These are phyloP conservation scores for Hirtodrosophila trivittata DNA, from an alignment of 2,888 invertebrate genomes.

Conservation along the genomic window DNA sequence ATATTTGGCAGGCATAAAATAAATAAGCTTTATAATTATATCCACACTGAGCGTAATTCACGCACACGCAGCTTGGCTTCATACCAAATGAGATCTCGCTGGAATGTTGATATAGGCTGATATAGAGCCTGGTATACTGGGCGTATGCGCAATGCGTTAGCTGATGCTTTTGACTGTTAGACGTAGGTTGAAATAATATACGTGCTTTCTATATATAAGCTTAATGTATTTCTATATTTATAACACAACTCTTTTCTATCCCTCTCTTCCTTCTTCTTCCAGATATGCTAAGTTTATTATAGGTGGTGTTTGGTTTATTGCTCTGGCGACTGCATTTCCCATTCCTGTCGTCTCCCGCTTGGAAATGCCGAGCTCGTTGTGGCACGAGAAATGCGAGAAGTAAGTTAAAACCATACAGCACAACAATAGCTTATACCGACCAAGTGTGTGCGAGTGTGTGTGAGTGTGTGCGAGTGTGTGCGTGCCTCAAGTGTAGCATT, in stretches of 20 bases:
- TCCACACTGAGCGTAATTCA: conserved; percentile 56
- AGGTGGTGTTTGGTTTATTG: conserved; percentile 84
- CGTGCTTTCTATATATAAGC: conserved; percentile 1
- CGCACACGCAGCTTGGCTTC: conserved; percentile 34
- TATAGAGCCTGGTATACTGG: conserved; percentile 2
- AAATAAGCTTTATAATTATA: conserved; percentile 75
- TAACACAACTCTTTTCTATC: conserved; percentile 13
- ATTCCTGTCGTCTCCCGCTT: conserved; percentile 90
- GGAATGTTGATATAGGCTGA: conserved; percentile 10
- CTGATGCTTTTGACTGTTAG: background rate
- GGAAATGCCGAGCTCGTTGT: conserved; percentile 86
- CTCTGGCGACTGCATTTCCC: conserved; percentile 91
- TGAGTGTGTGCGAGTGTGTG: conserved; percentile 9
- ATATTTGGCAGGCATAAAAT: conserved; percentile 64
- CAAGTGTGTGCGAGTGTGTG: background rate
- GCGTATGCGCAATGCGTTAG: conserved; percentile 46
- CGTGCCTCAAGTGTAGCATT: conserved; percentile 29
- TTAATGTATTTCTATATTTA: conserved; percentile 1
- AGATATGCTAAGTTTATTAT: conserved; percentile 84
- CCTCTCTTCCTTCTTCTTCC: conserved; percentile 34
- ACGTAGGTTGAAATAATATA: background rate
- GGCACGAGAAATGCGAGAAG: conserved; percentile 88
- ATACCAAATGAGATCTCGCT: no score
- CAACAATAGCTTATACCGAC: background rate
- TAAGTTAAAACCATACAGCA: conserved; percentile 84